Conservation (phyloP, 2,113 vertebrate genomes). For the Pseudorhombus dupliciocellatus region DNA sequence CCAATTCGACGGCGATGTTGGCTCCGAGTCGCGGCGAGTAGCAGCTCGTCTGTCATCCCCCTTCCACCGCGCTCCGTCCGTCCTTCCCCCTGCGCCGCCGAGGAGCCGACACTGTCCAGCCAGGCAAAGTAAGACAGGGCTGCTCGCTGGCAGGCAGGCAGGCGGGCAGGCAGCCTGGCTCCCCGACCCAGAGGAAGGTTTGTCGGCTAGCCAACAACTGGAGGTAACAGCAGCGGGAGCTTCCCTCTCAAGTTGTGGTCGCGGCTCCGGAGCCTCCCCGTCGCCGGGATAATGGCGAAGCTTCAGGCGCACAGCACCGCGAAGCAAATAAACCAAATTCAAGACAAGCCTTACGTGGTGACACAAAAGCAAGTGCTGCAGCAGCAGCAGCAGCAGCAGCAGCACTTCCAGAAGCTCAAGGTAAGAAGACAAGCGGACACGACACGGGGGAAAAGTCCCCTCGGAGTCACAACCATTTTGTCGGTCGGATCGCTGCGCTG, state of each 20-base stretch:
- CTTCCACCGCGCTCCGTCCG: slow-evolving; percentile 61
- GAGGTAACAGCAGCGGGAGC: slow-evolving; percentile 67
- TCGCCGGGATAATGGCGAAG: slow-evolving; percentile 85
- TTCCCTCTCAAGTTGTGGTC: slow-evolving; percentile 73
- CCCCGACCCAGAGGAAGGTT: slow-evolving; percentile 74
- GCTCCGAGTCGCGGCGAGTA: slow-evolving; percentile 68
- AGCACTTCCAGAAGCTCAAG: slow-evolving; percentile 89
- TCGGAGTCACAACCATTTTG: slow-evolving; percentile 79
- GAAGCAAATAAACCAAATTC: slow-evolving; percentile 84
- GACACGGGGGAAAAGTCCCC: slow-evolving; percentile 72
- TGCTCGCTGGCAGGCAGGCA: slow-evolving; percentile 42
- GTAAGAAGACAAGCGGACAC: slow-evolving; percentile 76
- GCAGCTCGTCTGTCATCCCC: slow-evolving; percentile 64
- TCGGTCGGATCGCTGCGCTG: slow-evolving; percentile 53
- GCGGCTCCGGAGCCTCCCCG: slow-evolving; percentile 69
- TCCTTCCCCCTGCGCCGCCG: slow-evolving; percentile 40
- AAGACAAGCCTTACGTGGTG: slow-evolving; percentile 84
- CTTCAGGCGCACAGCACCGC: slow-evolving; percentile 84
- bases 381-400: slow-evolving; percentile 62
- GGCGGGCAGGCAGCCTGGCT: slow-evolving; percentile 72
- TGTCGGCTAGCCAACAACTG: slow-evolving; percentile 76
- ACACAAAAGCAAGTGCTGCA: slow-evolving; percentile 83
- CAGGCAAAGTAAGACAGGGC: slow-evolving; percentile 66
- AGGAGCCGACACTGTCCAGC: slow-evolving; percentile 71
- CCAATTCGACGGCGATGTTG: slow-evolving; percentile 57